phyloP scores from a whole-genome alignment of 1,140 invertebrate genomes.

The Brachionus manjavacas region DNA sequence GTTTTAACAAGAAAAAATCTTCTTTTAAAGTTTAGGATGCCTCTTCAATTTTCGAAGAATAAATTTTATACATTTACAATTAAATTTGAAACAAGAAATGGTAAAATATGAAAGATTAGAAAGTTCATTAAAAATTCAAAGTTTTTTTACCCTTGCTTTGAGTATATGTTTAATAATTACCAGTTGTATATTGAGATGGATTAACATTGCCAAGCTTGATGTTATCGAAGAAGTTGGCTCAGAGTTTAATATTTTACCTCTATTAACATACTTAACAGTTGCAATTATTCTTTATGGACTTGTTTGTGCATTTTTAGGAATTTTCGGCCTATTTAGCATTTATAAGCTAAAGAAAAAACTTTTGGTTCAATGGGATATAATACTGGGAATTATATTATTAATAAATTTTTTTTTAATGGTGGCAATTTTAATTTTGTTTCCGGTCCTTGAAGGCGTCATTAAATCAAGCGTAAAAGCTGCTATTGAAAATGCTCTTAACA shows the following conservation, averaged over 20 bases:
- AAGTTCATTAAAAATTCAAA: not conserved
- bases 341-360: not conserved
- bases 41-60: not conserved
- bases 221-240: not conserved
- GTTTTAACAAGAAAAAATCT: not conserved
- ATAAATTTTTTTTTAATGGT: conserved; percentile 17
- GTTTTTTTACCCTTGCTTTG: not conserved
- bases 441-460: not conserved
- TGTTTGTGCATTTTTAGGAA: not conserved
- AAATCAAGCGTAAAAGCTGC: not conserved
- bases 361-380: not conserved
- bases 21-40: not conserved
- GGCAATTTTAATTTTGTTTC: not conserved
- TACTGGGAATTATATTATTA: not conserved
- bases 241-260: not conserved
- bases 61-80: not conserved
- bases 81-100: not conserved
- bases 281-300: not conserved
- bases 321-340: not conserved
- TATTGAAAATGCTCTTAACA: not conserved
- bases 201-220: not conserved
- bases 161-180: conserved; percentile 23
- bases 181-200: not conserved
- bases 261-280: not conserved
- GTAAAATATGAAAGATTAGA: conserved; percentile 17